A percentile compares a stretch with the other conserved stretches of the same genome.
Conservation (phyloP, 2,113 vertebrate genomes). For the Synodontis membranacea region DNA sequence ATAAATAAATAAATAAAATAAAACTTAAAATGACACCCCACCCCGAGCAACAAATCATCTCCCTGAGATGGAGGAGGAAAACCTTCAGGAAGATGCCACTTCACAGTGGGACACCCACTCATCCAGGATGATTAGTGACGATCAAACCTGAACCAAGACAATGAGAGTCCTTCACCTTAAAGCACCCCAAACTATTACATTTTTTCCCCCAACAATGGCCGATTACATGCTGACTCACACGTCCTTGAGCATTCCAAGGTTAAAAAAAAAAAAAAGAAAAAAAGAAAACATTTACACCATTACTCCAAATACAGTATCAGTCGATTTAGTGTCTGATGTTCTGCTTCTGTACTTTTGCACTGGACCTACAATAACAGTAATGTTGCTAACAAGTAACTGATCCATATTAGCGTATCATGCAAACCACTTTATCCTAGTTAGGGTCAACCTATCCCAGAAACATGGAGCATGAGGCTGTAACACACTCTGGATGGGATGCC, state of each 20-base stretch:
- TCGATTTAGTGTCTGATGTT: neutral
- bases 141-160: slow-evolving; percentile 8
- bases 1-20: neutral
- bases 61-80: slow-evolving; percentile 68
- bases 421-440: neutral
- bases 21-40: neutral
- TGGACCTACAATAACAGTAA: neutral
- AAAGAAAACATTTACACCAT: neutral
- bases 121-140: slow-evolving; percentile 52
- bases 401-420: neutral
- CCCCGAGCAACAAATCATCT: slow-evolving; percentile 66
- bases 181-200: neutral
- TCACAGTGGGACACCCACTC: slow-evolving; percentile 64
- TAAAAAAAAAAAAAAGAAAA: neutral
- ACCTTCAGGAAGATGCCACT: slow-evolving; percentile 72
- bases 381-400: neutral
- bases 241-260: neutral
- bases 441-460: neutral
- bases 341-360: neutral
- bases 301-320: neutral
- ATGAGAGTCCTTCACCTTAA: neutral
- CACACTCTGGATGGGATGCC: neutral
- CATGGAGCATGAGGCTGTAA: neutral
- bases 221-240: slow-evolving; percentile 8
- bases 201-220: neutral